phyloP scores from a whole-genome alignment of 2,113 vertebrate genomes.

The Nannobrachium achirus region DNA sequence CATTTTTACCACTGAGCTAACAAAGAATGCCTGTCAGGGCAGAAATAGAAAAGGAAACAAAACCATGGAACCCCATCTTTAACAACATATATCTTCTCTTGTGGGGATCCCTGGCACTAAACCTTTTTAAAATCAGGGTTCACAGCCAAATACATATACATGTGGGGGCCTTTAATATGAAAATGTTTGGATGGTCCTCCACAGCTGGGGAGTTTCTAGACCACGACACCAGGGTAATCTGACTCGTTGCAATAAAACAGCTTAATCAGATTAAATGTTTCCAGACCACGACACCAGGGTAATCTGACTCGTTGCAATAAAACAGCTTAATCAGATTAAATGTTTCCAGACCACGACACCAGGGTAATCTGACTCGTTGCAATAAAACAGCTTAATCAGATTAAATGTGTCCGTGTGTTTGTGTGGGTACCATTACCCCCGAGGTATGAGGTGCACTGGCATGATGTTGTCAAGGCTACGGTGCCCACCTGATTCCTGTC shows the following conservation, averaged over 20 bases:
- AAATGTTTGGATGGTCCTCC: background rate
- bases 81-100: no score
- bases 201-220: background rate
- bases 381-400: conserved; percentile 34
- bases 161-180: no score
- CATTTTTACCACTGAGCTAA: no score
- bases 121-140: no score
- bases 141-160: no score
- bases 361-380: conserved; percentile 33
- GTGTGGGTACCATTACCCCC: conserved; percentile 24
- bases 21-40: no score
- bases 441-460: conserved; percentile 48
- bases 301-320: conserved; percentile 40
- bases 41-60: no score
- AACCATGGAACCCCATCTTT: no score
- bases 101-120: no score
- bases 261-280: conserved; percentile 25
- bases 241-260: conserved; percentile 36
- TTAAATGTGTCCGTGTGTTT: background rate
- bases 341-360: conserved; percentile 10
- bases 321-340: conserved; percentile 25
- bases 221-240: conserved; percentile 22
- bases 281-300: conserved; percentile 14
- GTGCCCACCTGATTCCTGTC: conserved; percentile 47
- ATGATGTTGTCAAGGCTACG: conserved; percentile 29